Conservation (phyloP, 2,797 vertebrate genomes). For the Artibeus jamaicensis region DNA sequence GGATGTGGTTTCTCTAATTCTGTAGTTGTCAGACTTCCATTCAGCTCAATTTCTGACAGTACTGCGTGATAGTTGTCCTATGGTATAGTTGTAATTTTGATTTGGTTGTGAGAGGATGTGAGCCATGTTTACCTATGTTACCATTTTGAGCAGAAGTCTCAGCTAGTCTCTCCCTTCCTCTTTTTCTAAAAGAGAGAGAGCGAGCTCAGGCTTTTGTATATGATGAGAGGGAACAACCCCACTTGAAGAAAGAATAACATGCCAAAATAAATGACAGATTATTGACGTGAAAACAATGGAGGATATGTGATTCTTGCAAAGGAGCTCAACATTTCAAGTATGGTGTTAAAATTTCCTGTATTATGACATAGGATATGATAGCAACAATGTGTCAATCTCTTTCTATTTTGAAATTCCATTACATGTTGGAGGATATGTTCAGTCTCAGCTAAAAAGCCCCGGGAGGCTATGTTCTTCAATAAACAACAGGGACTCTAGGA, state of each 20-base stretch:
- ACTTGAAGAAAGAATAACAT: background rate
- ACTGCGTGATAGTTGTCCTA: too few relatives aligned
- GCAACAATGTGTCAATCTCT: slow-evolving; percentile 4
- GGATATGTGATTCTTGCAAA: background rate
- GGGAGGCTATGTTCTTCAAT: background rate
- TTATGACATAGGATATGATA: background rate
- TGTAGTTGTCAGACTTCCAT: too few relatives aligned
- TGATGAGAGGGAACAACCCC: background rate
- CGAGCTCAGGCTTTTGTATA: background rate
- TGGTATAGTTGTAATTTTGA: too few relatives aligned
- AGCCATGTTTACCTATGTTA: too few relatives aligned
- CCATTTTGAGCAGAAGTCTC: too few relatives aligned
- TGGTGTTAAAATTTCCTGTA: background rate
- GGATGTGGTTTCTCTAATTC: too few relatives aligned
- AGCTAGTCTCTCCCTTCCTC: too few relatives aligned
- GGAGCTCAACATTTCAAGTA: background rate
- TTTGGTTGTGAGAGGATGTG: too few relatives aligned
- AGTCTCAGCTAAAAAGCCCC: background rate
- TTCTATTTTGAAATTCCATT: slow-evolving; percentile 22
- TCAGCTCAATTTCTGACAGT: too few relatives aligned
- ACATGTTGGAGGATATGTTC: background rate
- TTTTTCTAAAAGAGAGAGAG: too few relatives aligned
- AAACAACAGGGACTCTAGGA: background rate
- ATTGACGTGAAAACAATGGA: background rate
- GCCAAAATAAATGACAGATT: background rate